Base-by-base conservation (phyloP, 2,888 invertebrate species). In the Pristionchus fissidentatus region DNA sequence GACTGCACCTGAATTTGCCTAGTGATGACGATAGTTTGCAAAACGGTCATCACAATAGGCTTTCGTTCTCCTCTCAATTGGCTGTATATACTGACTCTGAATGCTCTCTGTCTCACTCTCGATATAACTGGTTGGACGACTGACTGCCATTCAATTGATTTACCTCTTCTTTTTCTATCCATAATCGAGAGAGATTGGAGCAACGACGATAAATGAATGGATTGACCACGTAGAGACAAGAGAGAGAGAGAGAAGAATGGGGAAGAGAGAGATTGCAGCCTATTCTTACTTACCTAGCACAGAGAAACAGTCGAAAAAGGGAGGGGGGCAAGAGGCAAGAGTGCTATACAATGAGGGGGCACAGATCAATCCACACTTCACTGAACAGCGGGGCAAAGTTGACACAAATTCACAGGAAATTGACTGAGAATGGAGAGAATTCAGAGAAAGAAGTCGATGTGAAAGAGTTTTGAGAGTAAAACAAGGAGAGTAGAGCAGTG, bases 181-280 rank as follows among this genome's bases (percentile, higher is more conserved):
- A 70, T 41, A 70, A 41, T 70, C 8, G 70, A 70, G n/a, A n/a
- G 43, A 70, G 43, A 70, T 41, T 70, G 70, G 70, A 70, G 70
- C 70, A 70, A 70, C 22, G 43, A 22, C n/a, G 43, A 70, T 70
- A 70, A 70, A 41, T 41, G 15, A 70, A 22, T 70, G 70, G 41
- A 70, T 26, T 70, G 70, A 70, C 70, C 43, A 70, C 70, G 70
- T 70, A 70, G n/a, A 70, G 70, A 70, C n/a, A 70, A 70, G 26
- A 41, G 32, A 3, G 41, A 8, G 43, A 32, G 26, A 43, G 41
- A 70, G 22, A n/a, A 41, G 43, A 41, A 70, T 70, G 41, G 70
- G 43, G 38, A 41, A 43, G 41, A 70, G 22, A n/a, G 70, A 70
- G 70, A 70, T 70, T 70, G 70, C 70, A 70, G 41, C 70, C 70